phyloP scores from a whole-genome alignment of 2,797 vertebrate species.

The Eremophila alpestris region DNA sequence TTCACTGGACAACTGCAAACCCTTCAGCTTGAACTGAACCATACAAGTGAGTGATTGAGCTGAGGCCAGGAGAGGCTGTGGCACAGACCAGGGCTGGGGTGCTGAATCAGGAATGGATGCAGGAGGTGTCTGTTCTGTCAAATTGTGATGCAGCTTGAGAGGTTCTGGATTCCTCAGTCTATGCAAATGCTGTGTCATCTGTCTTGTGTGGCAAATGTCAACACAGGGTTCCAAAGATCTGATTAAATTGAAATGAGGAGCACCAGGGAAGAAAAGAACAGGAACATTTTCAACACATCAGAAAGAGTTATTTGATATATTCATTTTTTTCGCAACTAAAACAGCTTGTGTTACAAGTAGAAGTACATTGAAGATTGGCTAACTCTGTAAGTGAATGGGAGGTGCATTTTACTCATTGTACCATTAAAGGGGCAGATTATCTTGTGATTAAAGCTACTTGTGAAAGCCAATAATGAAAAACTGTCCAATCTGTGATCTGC shows the following conservation, averaged over 20 bases:
- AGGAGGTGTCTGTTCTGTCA: neutral
- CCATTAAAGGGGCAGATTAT: neutral
- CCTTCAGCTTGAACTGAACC: neutral
- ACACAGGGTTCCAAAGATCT: neutral
- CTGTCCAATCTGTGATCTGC: neutral
- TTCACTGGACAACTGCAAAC: neutral
- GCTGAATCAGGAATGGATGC: fast-evolving
- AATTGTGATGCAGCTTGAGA: neutral
- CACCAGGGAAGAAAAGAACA: neutral
- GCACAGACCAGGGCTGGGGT: neutral
- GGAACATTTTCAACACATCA: neutral
- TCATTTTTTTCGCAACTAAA: neutral
- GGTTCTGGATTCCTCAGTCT: neutral
- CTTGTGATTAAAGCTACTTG: fast-evolving
- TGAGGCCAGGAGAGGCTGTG: neutral
- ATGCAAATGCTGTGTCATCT: neutral
- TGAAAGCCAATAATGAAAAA: neutral
- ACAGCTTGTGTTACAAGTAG: neutral
- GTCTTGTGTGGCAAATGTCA: neutral
- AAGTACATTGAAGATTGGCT: neutral
- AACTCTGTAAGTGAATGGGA: neutral
- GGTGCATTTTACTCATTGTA: neutral
- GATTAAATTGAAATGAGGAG: neutral
- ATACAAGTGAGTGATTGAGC: neutral
- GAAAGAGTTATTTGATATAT: neutral